Conservation (phyloP, 2,113 vertebrate genomes). For the Ictidomys tridecemlineatus region DNA sequence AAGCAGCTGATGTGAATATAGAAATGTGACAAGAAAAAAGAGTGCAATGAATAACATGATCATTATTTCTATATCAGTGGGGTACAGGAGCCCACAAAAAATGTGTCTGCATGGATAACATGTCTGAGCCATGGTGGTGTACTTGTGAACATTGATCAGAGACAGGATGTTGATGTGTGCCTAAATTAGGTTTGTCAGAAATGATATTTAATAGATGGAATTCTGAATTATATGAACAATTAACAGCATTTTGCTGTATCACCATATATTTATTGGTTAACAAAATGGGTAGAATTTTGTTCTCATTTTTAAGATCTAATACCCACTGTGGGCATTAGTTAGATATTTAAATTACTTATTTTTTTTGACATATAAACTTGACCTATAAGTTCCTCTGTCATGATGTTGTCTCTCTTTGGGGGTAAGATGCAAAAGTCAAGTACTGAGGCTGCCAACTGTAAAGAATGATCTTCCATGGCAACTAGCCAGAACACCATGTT, state of each 20-base stretch:
- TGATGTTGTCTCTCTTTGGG: conserved; percentile 30
- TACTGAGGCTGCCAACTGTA: background rate
- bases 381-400: background rate
- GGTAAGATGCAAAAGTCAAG: background rate
- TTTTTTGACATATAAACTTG: conserved; percentile 21
- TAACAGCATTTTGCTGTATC: background rate
- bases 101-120: background rate
- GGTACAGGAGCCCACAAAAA: background rate
- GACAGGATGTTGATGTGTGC: background rate
- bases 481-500: background rate
- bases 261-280: background rate
- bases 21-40: background rate
- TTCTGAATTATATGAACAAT: conserved; percentile 12
- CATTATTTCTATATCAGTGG: background rate
- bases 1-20: background rate
- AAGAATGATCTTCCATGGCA: background rate
- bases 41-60: background rate
- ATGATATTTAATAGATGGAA: background rate
- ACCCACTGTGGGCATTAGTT: background rate
- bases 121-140: background rate
- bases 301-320: background rate
- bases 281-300: background rate
- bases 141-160: background rate
- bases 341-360: conserved; percentile 46
- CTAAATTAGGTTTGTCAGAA: background rate